Conservation (phyloP, 1,140 invertebrate species). For the Micrasema longulum region DNA sequence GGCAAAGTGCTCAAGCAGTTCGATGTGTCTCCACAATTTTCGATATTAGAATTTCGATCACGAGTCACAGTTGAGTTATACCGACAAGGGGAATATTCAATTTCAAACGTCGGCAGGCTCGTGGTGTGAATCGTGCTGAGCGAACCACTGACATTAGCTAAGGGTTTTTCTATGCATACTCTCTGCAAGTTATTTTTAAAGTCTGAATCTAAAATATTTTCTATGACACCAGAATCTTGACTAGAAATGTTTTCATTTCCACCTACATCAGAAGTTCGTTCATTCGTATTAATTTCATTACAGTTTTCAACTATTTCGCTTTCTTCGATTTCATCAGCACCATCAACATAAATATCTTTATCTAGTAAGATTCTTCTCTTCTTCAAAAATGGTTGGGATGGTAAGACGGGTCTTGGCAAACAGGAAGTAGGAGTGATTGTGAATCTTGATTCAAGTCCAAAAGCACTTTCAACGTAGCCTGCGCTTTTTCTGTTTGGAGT, state of each 20-base stretch:
- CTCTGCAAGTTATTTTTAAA: background rate
- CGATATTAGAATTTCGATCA: conserved; percentile 1
- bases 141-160: conserved; percentile 7
- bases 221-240: conserved; percentile 29
- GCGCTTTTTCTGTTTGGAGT: conserved; percentile 28
- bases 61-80: background rate
- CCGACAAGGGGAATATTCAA: conserved; percentile 52
- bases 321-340: conserved; percentile 19
- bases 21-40: conserved; percentile 17
- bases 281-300: background rate
- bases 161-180: conserved; percentile 46
- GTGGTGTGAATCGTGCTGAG: conserved; percentile 25
- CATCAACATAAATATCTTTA: conserved; percentile 44
- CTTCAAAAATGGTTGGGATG: conserved; percentile 35
- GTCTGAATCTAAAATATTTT: background rate
- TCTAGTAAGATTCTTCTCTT: conserved; percentile 45
- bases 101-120: conserved; percentile 51
- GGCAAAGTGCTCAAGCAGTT: conserved; percentile 49
- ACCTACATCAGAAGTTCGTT: background rate
- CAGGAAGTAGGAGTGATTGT: conserved; percentile 30
- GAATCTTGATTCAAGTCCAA: conserved; percentile 33
- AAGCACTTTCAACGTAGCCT: conserved; percentile 10
- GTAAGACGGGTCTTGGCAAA: conserved; percentile 28
- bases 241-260: conserved; percentile 20
- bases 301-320: background rate